phyloP scores from a whole-genome alignment of 2,888 invertebrate genomes.

The Tridacna crocea region DNA sequence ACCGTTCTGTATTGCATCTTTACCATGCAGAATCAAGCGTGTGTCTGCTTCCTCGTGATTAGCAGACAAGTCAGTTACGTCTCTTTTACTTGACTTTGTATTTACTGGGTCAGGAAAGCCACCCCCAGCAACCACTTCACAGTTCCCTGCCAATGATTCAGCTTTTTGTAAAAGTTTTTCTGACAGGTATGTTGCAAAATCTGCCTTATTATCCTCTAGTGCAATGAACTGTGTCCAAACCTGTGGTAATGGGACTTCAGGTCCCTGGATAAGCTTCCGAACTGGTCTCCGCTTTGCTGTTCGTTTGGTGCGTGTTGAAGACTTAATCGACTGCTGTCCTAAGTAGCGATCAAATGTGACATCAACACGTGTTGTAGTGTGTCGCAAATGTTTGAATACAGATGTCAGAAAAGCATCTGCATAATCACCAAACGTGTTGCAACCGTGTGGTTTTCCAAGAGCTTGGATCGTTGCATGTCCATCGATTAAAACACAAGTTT shows the following conservation, averaged over 20 bases:
- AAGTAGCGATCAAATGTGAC: constrained; percentile 29
- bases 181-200: constrained; percentile 20
- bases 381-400: constrained; percentile 33
- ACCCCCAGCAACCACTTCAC: not conserved
- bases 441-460: too few species aligned
- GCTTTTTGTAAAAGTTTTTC: constrained; percentile 1
- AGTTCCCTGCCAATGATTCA: not conserved
- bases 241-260: constrained; percentile 34
- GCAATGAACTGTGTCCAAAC: constrained; percentile 42
- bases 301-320: constrained; percentile 12
- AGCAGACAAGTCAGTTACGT: not conserved
- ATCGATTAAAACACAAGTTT: too few species aligned
- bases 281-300: constrained; percentile 8
- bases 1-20: not conserved
- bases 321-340: constrained; percentile 9
- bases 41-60: not conserved
- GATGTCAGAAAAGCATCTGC: not conserved
- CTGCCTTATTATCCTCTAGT: constrained; percentile 40
- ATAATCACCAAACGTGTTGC: too few species aligned
- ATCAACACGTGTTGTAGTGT: constrained; percentile 29
- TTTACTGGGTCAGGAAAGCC: not conserved
- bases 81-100: not conserved
- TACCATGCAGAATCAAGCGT: not conserved
- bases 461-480: too few species aligned
- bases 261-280: constrained; percentile 1